Percentiles rank a stretch among this genome's conserved stretches.
These are phyloP conservation scores for Tychaedon coryphoeus DNA, from an alignment of 2,113 vertebrate species.

Conservation along the genomic window DNA sequence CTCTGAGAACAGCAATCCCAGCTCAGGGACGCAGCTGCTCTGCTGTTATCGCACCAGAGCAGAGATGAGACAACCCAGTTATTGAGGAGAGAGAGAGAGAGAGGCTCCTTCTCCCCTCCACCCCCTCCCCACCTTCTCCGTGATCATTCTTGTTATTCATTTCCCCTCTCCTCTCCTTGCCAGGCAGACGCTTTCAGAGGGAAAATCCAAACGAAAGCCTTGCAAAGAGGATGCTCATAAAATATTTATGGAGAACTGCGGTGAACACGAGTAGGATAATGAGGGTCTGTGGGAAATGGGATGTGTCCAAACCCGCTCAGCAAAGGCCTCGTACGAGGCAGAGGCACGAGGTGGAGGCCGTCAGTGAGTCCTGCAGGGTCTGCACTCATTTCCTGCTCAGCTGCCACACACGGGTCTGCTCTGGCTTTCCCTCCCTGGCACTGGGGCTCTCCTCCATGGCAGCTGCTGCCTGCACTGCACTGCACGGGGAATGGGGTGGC, in stretches of 20 bases:
- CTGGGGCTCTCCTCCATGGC: neutral
- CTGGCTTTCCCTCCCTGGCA: neutral
- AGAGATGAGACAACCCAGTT: neutral
- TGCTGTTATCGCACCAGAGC: neutral
- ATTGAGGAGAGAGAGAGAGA: neutral
- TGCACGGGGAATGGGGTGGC: rapidly evolving
- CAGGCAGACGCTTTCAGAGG: neutral
- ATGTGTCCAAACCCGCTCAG: conserved; percentile 49
- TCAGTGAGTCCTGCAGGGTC: conserved; percentile 18
- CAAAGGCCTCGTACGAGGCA: conserved; percentile 15
- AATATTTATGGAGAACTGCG: conserved; percentile 49
- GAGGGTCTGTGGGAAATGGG: conserved; percentile 66
- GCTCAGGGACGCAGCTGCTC: neutral
- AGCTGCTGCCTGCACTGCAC: neutral
- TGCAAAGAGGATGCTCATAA: conserved; percentile 62
- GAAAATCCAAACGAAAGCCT: conserved; percentile 27
- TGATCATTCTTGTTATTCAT: conserved; percentile 3
- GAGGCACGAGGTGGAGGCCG: neutral
- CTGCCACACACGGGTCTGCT: neutral
- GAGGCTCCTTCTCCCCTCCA: neutral
- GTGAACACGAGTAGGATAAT: conserved; percentile 64
- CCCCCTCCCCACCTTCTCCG: neutral
- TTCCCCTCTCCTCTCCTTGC: neutral
- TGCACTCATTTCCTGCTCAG: neutral
- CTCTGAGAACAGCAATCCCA: neutral